phyloP scores from a whole-genome alignment of 2,113 vertebrate genomes.

The Cottus gobio region DNA sequence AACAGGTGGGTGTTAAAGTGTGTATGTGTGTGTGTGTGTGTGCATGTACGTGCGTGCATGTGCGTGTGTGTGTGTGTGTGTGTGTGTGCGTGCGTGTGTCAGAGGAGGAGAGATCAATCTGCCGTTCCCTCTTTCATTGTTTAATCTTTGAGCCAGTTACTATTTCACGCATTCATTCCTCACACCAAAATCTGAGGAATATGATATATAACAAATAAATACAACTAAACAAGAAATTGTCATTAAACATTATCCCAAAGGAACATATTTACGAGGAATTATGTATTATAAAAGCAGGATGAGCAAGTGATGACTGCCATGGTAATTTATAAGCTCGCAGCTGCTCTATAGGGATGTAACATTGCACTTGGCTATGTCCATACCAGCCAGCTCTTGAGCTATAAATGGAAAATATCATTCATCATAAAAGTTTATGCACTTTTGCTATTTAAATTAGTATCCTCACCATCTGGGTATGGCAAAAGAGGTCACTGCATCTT shows the following conservation, averaged over 20 bases:
- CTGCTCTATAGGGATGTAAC: background rate
- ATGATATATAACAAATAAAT: background rate
- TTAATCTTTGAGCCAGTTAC: background rate
- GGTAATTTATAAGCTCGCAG: background rate
- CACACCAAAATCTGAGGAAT: too few species aligned
- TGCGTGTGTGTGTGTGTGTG: constrained; percentile 13
- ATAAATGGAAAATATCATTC: constrained; percentile 12
- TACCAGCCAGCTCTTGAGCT: constrained; percentile 32
- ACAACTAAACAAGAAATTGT: background rate
- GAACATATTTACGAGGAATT: background rate
- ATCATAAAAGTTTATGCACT: background rate
- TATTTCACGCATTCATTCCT: background rate
- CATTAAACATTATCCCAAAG: background rate
- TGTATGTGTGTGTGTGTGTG: constrained; percentile 6
- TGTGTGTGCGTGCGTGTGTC: constrained; percentile 1
- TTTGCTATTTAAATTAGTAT: constrained; percentile 11
- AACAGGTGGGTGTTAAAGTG: constrained; percentile 37
- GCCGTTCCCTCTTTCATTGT: constrained; percentile 13
- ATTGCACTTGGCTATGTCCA: background rate
- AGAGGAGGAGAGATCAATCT: constrained; percentile 42
- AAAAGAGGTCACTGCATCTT: constrained; percentile 20
- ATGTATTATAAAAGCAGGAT: background rate
- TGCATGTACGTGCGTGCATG: background rate
- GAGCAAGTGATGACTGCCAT: background rate
- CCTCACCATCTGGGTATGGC: constrained; percentile 20